Conservation (phyloP, 2,113 vertebrate genomes). For the Apus apus region DNA sequence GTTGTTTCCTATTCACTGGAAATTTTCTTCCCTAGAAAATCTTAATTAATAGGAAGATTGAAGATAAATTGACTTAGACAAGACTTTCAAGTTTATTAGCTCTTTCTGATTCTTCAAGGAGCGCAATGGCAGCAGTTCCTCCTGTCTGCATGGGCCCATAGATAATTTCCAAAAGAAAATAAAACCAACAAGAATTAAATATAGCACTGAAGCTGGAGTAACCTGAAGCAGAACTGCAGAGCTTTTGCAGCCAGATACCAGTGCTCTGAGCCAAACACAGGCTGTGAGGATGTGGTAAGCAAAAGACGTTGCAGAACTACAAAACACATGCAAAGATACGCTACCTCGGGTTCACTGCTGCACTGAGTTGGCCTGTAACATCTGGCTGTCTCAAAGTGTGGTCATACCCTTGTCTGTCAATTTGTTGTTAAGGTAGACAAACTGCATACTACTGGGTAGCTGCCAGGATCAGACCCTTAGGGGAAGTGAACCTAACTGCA, state of each 20-base stretch:
- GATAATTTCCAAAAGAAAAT: neutral
- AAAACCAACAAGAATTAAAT: neutral
- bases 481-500: fast-evolving
- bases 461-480: neutral
- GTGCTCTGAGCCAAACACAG: neutral
- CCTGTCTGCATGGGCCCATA: neutral
- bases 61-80: neutral
- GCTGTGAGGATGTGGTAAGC: neutral
- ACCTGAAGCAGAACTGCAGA: neutral
- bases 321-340: neutral
- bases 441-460: neutral
- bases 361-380: neutral
- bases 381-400: neutral
- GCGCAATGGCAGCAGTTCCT: neutral
- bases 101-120: conserved; percentile 7
- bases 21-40: neutral
- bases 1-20: neutral
- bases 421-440: neutral
- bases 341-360: neutral
- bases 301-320: neutral
- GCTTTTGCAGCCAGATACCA: neutral
- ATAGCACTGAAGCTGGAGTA: neutral
- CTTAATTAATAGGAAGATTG: neutral
- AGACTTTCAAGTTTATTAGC: neutral
- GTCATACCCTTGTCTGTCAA: neutral